These are phyloP conservation scores for Heliocidaris tuberculata DNA, from an alignment of 35 echinoderm and acorn worm species.

Conservation along the genomic window DNA sequence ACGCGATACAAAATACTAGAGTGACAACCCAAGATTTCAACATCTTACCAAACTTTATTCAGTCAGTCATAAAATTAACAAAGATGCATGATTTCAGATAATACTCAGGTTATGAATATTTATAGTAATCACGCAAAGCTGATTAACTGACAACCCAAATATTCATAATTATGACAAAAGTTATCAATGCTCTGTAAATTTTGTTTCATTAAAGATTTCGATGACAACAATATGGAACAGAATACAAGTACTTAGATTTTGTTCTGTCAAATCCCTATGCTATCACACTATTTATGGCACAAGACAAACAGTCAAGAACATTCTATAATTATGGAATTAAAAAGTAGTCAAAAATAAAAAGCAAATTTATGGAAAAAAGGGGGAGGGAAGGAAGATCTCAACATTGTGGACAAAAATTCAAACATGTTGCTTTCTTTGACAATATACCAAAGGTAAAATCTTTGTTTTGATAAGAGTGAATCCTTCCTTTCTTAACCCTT, in stretches of 20 bases:
- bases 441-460: background rate
- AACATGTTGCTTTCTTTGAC: background rate
- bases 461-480: background rate
- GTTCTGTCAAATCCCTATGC: background rate
- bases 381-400: no score
- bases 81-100: slow-evolving; percentile 7
- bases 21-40: background rate
- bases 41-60: background rate
- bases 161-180: background rate
- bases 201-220: background rate
- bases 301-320: background rate
- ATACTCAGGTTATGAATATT: background rate
- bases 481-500: no score
- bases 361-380: background rate
- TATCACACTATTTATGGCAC: background rate
- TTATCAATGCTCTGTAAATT: background rate
- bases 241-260: no score
- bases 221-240: background rate
- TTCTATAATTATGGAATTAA: background rate
- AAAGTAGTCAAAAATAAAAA: background rate
- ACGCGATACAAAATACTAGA: background rate
- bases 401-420: background rate
- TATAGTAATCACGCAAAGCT: background rate
- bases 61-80: background rate
- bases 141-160: background rate